Percentiles rank a stretch among this genome's conserved stretches.
Conservation (phyloP, 92 coral and sea anemone species). For the Palythoa heliodiscus region DNA sequence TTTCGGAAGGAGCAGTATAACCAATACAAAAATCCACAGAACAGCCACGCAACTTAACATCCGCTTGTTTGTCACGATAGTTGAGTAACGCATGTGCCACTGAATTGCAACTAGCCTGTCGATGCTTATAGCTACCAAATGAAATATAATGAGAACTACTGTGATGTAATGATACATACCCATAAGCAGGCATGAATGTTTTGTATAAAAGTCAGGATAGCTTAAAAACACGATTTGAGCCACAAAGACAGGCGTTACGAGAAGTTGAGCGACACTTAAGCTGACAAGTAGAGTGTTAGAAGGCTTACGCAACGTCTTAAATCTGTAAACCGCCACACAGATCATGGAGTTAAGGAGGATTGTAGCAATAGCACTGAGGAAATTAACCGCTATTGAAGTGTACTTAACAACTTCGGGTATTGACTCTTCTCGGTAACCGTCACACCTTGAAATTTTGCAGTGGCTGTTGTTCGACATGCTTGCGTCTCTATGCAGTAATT, state of each 20-base stretch:
- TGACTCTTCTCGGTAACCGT: neutral
- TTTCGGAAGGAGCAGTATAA: neutral
- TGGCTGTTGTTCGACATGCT: neutral
- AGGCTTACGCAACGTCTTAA: constrained; percentile 1
- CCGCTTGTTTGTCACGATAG: constrained; percentile 8
- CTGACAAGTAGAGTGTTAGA: neutral
- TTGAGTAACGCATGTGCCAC: constrained; percentile 35
- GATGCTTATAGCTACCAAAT: constrained; percentile 20
- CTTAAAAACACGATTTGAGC: neutral
- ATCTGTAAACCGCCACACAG: constrained; percentile 8
- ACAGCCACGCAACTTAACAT: neutral
- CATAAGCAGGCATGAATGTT: neutral
- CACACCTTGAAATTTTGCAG: neutral
- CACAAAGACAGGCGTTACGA: neutral
- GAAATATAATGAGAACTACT: constrained; percentile 19
- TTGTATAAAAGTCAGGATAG: neutral
- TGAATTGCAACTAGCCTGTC: constrained; percentile 26
- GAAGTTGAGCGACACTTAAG: neutral
- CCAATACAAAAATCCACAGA: constrained; percentile 1
- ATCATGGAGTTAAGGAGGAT: constrained; percentile 16
- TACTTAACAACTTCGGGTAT: neutral
- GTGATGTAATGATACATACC: neutral
- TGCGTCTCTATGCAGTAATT: neutral
- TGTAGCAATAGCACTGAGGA: neutral
- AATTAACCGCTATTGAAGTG: neutral